Base-by-base conservation (phyloP, 2,888 invertebrate genomes). In the Empis stercorea region DNA sequence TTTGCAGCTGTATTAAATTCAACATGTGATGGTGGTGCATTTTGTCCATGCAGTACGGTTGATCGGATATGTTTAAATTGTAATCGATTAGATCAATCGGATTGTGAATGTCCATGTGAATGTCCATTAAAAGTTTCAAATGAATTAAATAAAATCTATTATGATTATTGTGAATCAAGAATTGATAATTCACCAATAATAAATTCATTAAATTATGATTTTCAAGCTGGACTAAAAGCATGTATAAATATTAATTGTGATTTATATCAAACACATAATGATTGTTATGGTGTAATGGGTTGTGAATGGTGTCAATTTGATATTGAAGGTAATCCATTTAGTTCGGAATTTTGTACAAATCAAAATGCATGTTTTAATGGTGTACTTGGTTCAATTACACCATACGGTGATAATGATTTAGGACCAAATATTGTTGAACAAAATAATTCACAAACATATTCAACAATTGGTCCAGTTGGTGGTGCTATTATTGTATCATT, bases 71-170 rank as follows among this genome's bases (percentile, higher is more conserved):
- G 94, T 63, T 74, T 94, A 23, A 93, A 93, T 64, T 94, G 94
- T 64, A 84, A 89, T 63, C 79, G 92, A 43, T 91, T 93, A 87
- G 94, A 93, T 63, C 91, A 89, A 68, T 85, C 81, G 4, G 92
- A 93, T 62, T 94, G 94, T 58, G 94, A 94, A 66, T 94, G 94
- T 61, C 94, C 94, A 0, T 94, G 94, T 64, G 92, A 94, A 66
- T 94, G 94, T 61, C 83, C 73, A 51, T 73, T 78, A 60, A 55
- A 62, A 15, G 13, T 40, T 7, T 34, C 48, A 10, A 52, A 55
- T 16, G 11, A 4, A 30, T 40, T 3, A 27, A 36, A 65, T 36
- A 62, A 63, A 0, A 53, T 59, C 3, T 61, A 61, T 41, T 66
- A 62, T 45, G 54, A 61, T 1, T 67, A 65, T 38, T 67, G 68